Percentiles rank a stretch among this genome's conserved stretches.
These are phyloP conservation scores for Pseudobourletiella spinata DNA, from an alignment of 1,140 invertebrate species.

Conservation along the genomic window DNA sequence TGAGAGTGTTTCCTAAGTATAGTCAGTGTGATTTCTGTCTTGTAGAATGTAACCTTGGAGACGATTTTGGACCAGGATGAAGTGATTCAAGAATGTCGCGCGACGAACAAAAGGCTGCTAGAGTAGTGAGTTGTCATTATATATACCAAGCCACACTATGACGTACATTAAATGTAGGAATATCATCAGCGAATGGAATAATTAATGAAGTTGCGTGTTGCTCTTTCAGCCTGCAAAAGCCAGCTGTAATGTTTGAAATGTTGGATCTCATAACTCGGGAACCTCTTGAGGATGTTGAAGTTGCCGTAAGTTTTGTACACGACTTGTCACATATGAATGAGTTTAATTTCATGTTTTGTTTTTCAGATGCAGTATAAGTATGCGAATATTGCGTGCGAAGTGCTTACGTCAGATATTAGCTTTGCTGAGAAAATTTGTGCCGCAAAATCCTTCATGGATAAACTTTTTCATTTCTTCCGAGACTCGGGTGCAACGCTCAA, in stretches of 20 bases:
- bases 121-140: conserved; percentile 84
- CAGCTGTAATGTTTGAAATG: conserved; percentile 58
- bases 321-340: background rate
- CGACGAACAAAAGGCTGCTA: conserved; percentile 79
- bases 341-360: background rate
- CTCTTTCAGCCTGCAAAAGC: conserved; percentile 2
- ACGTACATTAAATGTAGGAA: too few species aligned
- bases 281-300: conserved; percentile 57
- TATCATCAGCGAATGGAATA: too few species aligned
- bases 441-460: conserved; percentile 63
- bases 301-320: conserved; percentile 26
- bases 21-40: background rate
- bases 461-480: conserved; percentile 75
- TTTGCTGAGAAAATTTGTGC: conserved; percentile 76
- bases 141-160: too few species aligned
- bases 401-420: conserved; percentile 78
- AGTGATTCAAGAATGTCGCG: conserved; percentile 90
- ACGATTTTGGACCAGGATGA: conserved; percentile 90
- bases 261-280: conserved; percentile 76
- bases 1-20: too few species aligned
- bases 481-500: conserved; percentile 78
- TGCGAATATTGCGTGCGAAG: conserved; percentile 86
- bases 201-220: background rate
- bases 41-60: conserved; percentile 76
- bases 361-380: conserved; percentile 75